Base-by-base conservation (phyloP, 2,888 invertebrate species). In the Hyposoter didymator region DNA sequence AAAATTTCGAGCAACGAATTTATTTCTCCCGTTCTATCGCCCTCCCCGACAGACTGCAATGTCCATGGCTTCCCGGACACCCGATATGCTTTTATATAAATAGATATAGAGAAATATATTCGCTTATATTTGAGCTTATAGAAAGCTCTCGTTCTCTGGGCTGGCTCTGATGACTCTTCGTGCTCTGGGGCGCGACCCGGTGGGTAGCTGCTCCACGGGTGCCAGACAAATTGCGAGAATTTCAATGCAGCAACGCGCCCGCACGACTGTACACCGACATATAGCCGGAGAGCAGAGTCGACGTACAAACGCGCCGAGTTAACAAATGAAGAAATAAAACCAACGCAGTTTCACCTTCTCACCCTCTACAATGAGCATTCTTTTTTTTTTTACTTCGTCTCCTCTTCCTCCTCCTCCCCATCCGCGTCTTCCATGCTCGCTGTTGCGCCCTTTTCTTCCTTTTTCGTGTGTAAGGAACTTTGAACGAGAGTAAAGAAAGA, bases 161-260 rank as follows among this genome's bases (percentile, higher is more conserved):
- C 78, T 55, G 35, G 72, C 72, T 76, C 66, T 76, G 84, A 84
- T 84, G 84, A 80, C 80, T 80, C 72, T 76, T 49, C 45, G 76
- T 59, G 76, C 80, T 80, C 52, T 35, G 14, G 55, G 28, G 67
- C 67, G 69, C 78, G 81, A 47, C 43, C 69, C 78, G 59, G 55
- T 81, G 69, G 66, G 47, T 86, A 55, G 35, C 55, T 49, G 55
- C 82, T 47, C 75, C 19, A 59, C 64, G 73, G 81, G 67, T 88
- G 86, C 88, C 89, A 87, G 89, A 90, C 88, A 90, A 90, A 90
- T 89, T 88, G 89, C 85, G 82, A 89, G 87, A 90, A 90, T 90
- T 89, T 89, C 90, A 90, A 90, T 89, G 89, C 89, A 73, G 79
- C 75, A 70, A 80, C 81, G 69, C 43, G 52, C 49, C 62, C 69